Evolutionary conservation across 2,888 invertebrate species (phyloP).

Genomic region (Nemotelus pantherinus): DNA sequence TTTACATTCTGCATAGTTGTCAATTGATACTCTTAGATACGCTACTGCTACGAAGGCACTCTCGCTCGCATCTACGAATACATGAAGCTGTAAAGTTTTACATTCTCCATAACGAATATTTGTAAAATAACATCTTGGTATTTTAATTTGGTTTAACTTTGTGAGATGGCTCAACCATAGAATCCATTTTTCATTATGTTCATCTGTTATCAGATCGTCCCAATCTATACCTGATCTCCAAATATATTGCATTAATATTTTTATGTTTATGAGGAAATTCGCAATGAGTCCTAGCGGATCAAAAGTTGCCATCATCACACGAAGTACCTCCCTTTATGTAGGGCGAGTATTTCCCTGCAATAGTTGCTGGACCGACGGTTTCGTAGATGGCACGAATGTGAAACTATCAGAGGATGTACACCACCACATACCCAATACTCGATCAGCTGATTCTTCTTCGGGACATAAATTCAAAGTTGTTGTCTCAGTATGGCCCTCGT

Average conservation of each 20-base stretch:
- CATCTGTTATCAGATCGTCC: constrained; percentile 49
- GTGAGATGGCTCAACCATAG: constrained; percentile 48
- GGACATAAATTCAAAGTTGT: background rate
- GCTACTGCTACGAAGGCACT: constrained; percentile 34
- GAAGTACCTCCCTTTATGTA: no score
- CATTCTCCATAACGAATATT: no score
- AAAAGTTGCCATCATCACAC: no score
- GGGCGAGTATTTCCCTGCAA: no score
- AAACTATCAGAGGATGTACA: no score
- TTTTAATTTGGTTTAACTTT: no score
- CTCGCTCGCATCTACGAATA: no score
- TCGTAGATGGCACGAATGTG: no score
- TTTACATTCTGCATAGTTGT: no score
- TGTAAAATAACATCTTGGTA: no score
- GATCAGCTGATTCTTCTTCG: background rate
- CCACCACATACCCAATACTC: background rate
- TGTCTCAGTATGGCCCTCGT: background rate
- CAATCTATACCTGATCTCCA: constrained; percentile 46
- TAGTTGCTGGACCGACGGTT: no score
- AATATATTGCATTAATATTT: constrained; percentile 45
- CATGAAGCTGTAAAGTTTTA: no score
- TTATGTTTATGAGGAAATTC: constrained; percentile 49
- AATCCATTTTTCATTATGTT: constrained; percentile 50
- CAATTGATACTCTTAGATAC: constrained; percentile 48
- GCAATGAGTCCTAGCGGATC: background rate